A percentile compares a stretch with the other conserved stretches of the same genome.
phyloP scores from a whole-genome alignment of 1,140 invertebrate genomes.

The Leptinotarsa undecemlineata region DNA sequence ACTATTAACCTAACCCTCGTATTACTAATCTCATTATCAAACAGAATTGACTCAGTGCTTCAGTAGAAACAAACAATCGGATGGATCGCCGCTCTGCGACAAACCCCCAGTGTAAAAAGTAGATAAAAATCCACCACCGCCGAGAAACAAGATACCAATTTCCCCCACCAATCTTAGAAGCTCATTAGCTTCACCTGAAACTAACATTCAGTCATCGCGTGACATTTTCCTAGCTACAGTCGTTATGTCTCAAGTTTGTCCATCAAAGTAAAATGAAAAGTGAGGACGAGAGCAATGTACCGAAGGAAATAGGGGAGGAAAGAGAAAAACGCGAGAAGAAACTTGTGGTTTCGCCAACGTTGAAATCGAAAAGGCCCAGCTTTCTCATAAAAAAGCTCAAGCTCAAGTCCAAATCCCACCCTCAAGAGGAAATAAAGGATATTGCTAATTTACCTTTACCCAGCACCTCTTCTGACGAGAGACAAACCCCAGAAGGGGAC shows the following conservation, averaged over 20 bases:
- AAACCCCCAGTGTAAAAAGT: background rate
- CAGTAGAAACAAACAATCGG: background rate
- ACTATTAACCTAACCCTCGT: no score
- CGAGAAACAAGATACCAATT: background rate
- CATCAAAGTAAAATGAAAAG: conserved; percentile 40
- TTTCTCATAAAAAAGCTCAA: conserved; percentile 46
- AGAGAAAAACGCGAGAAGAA: conserved; percentile 38
- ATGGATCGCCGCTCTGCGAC: background rate
- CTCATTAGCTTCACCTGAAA: conserved; percentile 30
- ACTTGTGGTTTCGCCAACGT: conserved; percentile 33
- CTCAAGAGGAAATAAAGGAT: conserved; percentile 30
- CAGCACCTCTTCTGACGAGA: conserved; percentile 32
- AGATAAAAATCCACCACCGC: conserved; percentile 13
- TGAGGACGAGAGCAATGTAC: conserved; percentile 29
- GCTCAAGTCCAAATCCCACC: conserved; percentile 33
- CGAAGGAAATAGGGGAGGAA: conserved; percentile 25
- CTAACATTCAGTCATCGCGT: conserved; percentile 28
- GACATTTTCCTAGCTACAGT: conserved; percentile 14
- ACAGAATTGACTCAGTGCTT: background rate
- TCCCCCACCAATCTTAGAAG: conserved; percentile 10
- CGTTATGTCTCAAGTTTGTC: conserved; percentile 31
- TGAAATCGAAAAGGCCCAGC: conserved; percentile 36
- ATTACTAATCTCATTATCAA: no score
- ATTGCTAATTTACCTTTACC: conserved; percentile 31
- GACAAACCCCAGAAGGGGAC: conserved; percentile 44